Base-by-base conservation (phyloP, 2,113 vertebrate species). In the Eclectus roratus region DNA sequence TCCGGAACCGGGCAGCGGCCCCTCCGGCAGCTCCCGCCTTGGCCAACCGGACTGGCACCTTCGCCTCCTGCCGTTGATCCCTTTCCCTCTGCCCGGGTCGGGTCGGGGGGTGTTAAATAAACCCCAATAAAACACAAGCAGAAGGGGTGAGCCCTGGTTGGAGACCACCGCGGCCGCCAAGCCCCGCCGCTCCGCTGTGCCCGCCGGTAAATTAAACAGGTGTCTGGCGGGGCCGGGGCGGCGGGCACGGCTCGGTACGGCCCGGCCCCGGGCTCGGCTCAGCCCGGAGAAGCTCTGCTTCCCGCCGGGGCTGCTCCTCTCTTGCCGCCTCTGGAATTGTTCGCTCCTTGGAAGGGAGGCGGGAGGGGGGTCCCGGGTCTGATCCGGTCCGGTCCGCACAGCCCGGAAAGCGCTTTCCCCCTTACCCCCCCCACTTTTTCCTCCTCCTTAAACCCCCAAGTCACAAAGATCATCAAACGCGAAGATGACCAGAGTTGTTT, bases 401-500 rank as follows among this genome's bases (percentile, higher is more conserved):
- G 43, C 80, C 88, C 77, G 44, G 15, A 16, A 50, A 65, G 61
- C 61, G 29, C 47, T 47, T 81, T 91, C 60, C 58, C 21, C 3
- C 14, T 16, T 46, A 21, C 31, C 52, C 76, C 64, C 80, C 46
- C 19, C 47, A 25, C 35, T 82, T 74, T 71, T 92, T 89, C 81
- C 73, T 89, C 78, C 81, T 79, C 70, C 79, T 94, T 15, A 70
- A 89, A 74, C n/a, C 43, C 60, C 60, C 89, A 17, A 83, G 76
- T 91, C 88, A 66, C 92, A 94, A 94, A 92, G 91, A 88, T 91
- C 93, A 92, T 95, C 94, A 90, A 91, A 89, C 64, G 91, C 69
- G 83, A 79, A 76, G 96, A 96, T 96, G 95, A 39, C 91, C 89
- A 33, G 94, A 94, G 92, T 95, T 88, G 95, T 97, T 96, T 92